Base-by-base conservation (phyloP, 2,113 vertebrate species). In the Dicerorhinus sumatrensis region DNA sequence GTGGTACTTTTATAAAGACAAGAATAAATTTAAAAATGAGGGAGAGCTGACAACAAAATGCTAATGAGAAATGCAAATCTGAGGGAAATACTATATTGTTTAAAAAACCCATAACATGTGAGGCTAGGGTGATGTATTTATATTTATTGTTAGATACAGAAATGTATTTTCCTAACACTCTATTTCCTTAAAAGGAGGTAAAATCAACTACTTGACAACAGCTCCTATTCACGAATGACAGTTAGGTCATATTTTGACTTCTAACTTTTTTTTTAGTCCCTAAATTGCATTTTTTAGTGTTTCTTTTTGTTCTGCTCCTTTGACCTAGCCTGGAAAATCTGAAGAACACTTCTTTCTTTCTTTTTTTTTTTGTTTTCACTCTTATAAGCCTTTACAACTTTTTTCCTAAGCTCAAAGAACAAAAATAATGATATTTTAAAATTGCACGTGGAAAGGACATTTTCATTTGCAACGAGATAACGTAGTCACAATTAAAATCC, bases 141-240 rank as follows among this genome's bases (percentile, higher is more conserved):
- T 91, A 86, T 89, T 97, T 96, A 96, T 89, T 93, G 69, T 72
- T 75, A 85, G 84, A 96, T 79, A 73, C 1, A 97, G 65, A 92
- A 88, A 88, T 65, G 89, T 69, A 79, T 51, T 83, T 98, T 82
- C 69, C 18, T n/a, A 73, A 56, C 56, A 36, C 42, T 96, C 21
- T 93, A 46, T 77, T 96, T 96, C 96, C 97, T 93, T 97, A 97
- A 95, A 97, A 97, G 94, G 93, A 98, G 79, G 81, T 51, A 46
- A 94, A 97, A 60, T 39, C 39, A 87, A 80, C 39, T 82, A 90
- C 54, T 33, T n/a, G 85, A 76, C 60, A 93, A 85, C 67, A 58
- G 58, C 27, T 89, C 56, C 72, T 85, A 54, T 81, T 96, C 48
- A 79, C 58, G 39, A 96, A 93, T 70, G 94, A 93, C 11, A 69